These are phyloP conservation scores for Plestiodon gilberti DNA, from an alignment of 2,113 vertebrate genomes.

Conservation along the genomic window DNA sequence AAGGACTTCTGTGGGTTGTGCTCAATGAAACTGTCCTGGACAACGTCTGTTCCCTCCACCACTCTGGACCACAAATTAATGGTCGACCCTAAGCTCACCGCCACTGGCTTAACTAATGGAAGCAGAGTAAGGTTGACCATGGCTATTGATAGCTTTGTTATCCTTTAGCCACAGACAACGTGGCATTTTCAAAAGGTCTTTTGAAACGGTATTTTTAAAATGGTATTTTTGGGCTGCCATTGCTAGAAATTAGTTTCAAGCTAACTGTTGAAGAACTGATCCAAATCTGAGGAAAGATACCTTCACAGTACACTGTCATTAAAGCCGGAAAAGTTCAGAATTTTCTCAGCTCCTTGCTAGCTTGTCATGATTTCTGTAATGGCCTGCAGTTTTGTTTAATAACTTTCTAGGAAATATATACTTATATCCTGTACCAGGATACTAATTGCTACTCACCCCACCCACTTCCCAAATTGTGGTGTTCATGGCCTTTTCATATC, in stretches of 20 bases:
- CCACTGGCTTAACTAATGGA: too few relatives aligned
- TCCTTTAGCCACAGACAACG: slow-evolving; percentile 44
- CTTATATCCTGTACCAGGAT: slow-evolving; percentile 46
- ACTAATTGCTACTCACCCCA: not conserved
- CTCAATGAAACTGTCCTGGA: too few relatives aligned
- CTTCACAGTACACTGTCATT: slow-evolving; percentile 17
- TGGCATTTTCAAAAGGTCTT: not conserved
- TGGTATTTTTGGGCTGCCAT: slow-evolving; percentile 6
- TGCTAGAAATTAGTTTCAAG: not conserved
- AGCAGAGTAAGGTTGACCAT: not conserved
- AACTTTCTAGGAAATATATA: slow-evolving; percentile 42
- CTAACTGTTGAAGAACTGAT: not conserved
- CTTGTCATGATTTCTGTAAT: slow-evolving; percentile 16
- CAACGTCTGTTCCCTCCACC: not conserved
- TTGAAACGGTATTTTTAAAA: not conserved
- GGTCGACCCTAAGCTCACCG: not conserved
- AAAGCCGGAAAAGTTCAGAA: accelerated
- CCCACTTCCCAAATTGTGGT: not conserved
- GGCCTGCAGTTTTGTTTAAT: slow-evolving; percentile 32
- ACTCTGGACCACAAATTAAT: not conserved
- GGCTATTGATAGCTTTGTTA: slow-evolving; percentile 49
- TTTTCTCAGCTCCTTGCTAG: not conserved
- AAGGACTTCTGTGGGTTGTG: not conserved
- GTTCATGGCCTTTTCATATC: slow-evolving; percentile 43
- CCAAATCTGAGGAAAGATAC: not conserved